A percentile compares a stretch with the other conserved stretches of the same genome.
phyloP scores from a whole-genome alignment of 2,888 invertebrate genomes.

The Acleris sparsana region DNA sequence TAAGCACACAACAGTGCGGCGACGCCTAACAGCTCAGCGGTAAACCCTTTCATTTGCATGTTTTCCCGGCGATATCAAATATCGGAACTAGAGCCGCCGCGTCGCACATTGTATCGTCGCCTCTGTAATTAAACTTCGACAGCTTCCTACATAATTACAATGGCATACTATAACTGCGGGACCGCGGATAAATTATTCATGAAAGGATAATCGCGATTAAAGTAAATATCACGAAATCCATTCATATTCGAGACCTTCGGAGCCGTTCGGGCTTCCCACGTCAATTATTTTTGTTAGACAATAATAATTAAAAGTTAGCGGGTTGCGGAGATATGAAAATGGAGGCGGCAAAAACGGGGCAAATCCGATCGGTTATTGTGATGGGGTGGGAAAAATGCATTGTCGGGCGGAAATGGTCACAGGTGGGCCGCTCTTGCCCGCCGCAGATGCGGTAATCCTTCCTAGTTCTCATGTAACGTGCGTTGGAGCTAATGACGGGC shows the following conservation, averaged over 20 bases:
- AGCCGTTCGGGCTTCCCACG: conserved; percentile 42
- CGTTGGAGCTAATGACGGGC: conserved; percentile 48
- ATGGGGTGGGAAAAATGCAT: conserved; percentile 1
- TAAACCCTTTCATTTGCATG: conserved; percentile 73
- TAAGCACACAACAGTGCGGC: conserved; percentile 8
- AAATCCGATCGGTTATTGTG: conserved; percentile 1
- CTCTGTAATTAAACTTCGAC: conserved; percentile 63
- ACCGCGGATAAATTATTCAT: conserved; percentile 66
- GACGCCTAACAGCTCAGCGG: conserved; percentile 45
- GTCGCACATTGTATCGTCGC: conserved; percentile 53
- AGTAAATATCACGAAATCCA: conserved; percentile 58
- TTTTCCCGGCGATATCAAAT: conserved; percentile 72
- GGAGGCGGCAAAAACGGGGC: conserved; percentile 8
- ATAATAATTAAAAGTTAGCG: conserved; percentile 31
- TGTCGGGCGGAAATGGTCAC: conserved; percentile 8
- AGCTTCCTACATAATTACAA: conserved; percentile 59
- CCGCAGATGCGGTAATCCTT: conserved; percentile 47
- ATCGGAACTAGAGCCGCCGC: conserved; percentile 51
- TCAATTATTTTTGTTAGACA: conserved; percentile 43
- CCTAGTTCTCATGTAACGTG: conserved; percentile 56
- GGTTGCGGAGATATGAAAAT: conserved; percentile 2
- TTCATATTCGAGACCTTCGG: conserved; percentile 48
- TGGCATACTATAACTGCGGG: conserved; percentile 54
- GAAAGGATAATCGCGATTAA: conserved; percentile 61
- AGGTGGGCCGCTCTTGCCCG: conserved; percentile 9